Percentiles rank a stretch among this genome's conserved stretches.
Evolutionary conservation across 2,888 invertebrate species (phyloP).

Genomic region (Ophion slaviceki): DNA sequence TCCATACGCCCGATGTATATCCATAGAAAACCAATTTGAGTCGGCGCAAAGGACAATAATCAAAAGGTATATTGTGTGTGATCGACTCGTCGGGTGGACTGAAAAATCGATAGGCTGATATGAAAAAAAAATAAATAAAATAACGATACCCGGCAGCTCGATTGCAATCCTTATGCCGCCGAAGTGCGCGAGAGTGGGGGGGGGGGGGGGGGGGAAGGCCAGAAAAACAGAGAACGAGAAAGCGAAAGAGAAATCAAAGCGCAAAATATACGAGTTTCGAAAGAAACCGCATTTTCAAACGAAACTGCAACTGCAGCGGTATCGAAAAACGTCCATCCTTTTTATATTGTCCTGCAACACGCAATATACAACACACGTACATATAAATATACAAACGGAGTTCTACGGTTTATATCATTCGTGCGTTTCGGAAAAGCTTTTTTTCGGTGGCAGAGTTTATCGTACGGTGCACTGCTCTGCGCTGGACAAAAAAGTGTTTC

Average conservation of each 20-base stretch:
- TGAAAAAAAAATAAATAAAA: not conserved
- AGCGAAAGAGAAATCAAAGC: not conserved
- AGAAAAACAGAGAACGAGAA: not conserved
- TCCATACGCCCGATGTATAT: not conserved
- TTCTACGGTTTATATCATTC: conserved; percentile 46
- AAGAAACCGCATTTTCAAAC: conserved; percentile 50
- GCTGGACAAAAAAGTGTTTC: conserved; percentile 31
- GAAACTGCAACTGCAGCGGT: conserved; percentile 42
- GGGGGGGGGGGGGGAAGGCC: not conserved
- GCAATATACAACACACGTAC: not conserved
- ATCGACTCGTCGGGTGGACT: conserved; percentile 4
- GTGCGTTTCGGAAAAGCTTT: conserved; percentile 51
- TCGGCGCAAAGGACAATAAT: conserved; percentile 21
- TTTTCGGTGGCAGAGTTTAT: conserved; percentile 43
- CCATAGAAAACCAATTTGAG: conserved; percentile 16
- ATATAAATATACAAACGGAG: not conserved
- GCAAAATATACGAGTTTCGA: conserved; percentile 6
- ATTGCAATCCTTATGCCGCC: not conserved
- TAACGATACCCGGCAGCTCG: not conserved
- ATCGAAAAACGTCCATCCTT: conserved; percentile 10
- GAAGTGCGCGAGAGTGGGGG: not conserved
- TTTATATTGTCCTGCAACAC: conserved; percentile 10
- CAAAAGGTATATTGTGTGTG: conserved; percentile 31
- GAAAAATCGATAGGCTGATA: not conserved
- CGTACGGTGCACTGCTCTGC: conserved; percentile 15